Percentiles rank a stretch among this genome's conserved stretches.
phyloP scores from a whole-genome alignment of 2,797 vertebrate genomes.

The Thunnus albacares region DNA sequence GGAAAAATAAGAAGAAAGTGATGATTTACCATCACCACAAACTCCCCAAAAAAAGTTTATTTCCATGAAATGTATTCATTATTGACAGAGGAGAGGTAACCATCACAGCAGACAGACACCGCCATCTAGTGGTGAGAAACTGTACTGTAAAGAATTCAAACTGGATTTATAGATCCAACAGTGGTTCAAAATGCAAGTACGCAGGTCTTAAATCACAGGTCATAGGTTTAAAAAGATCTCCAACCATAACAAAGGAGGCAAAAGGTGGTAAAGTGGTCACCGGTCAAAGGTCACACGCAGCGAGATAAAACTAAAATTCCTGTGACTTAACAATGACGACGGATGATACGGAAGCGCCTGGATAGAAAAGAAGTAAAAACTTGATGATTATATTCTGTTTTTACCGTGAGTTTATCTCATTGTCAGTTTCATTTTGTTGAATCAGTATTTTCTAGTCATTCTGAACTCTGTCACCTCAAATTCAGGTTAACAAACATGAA shows the following conservation, averaged over 20 bases:
- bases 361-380: background rate
- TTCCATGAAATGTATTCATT: background rate
- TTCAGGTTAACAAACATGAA: background rate
- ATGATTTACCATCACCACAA: background rate
- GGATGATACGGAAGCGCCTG: too few relatives aligned
- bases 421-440: background rate
- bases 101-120: conserved; percentile 2
- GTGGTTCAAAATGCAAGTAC: background rate
- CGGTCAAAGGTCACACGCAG: conserved; percentile 19
- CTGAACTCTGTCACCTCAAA: too few relatives aligned
- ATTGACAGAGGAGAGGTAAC: background rate
- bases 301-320: background rate
- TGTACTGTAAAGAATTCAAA: too few relatives aligned
- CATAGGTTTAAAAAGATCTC: background rate
- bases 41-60: too few relatives aligned
- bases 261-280: background rate
- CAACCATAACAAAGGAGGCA: background rate
- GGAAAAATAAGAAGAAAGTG: too few relatives aligned
- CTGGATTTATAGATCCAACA: too few relatives aligned
- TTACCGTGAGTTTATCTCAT: too few relatives aligned
- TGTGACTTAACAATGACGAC: background rate
- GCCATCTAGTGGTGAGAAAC: conserved; percentile 69
- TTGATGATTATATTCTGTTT: too few relatives aligned
- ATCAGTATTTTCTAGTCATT: background rate
- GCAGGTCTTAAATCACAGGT: background rate